Evolutionary conservation across 2,888 invertebrate species (phyloP).

Genomic region (Labia minor): DNA sequence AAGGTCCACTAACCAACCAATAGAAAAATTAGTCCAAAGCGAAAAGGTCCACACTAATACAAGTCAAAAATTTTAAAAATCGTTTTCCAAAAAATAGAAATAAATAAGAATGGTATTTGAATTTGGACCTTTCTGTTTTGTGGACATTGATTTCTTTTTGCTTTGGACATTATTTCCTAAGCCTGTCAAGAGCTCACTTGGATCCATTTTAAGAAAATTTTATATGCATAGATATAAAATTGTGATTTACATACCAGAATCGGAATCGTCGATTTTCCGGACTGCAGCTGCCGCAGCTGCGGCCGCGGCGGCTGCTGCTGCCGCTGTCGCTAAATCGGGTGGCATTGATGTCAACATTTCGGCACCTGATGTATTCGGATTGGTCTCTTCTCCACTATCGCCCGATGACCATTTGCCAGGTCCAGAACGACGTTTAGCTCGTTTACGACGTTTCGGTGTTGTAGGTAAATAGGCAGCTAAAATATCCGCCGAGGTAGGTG

Average conservation of each 20-base stretch:
- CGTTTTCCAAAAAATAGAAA: neutral
- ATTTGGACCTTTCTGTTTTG: constrained; percentile 2
- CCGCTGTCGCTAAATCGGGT: neutral
- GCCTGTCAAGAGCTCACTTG: neutral
- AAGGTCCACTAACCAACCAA: neutral
- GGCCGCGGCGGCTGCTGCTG: neutral
- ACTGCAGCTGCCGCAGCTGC: neutral
- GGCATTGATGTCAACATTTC: neutral
- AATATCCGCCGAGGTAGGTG: neutral
- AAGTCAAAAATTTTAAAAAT: no score
- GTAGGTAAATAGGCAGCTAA: neutral
- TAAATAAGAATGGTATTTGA: neutral
- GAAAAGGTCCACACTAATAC: constrained; percentile 5
- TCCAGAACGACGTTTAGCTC: neutral
- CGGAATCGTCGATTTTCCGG: neutral
- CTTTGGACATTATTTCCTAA: neutral
- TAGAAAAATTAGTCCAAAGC: constrained; percentile 3
- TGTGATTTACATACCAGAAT: neutral
- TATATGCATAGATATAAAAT: no score
- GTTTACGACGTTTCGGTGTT: neutral
- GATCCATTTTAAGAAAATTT: neutral
- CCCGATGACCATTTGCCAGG: constrained; percentile 1
- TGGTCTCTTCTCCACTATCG: neutral
- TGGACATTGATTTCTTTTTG: constrained; percentile 13
- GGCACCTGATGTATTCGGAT: neutral